Evolutionary conservation across 2,797 vertebrate genomes (phyloP), one percentile per base, ranked within the genome.

Genomic region (Crocidura indochinensis): DNA sequence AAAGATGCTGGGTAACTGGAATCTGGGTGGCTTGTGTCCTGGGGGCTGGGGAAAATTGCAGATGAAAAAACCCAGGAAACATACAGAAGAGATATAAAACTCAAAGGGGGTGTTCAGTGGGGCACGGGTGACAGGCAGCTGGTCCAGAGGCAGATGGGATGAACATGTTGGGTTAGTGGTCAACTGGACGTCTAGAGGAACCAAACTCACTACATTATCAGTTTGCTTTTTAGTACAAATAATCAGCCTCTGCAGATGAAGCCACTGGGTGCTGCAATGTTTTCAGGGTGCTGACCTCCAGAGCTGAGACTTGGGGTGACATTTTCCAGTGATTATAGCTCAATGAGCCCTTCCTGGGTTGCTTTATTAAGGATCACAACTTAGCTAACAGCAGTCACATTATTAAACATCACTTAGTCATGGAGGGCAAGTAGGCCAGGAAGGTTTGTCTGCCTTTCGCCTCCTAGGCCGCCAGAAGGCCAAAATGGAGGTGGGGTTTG

Each of bases 1-100:
- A 91, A 93, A 84, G 10, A 67, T 22, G 19, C 46, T 24, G 31
- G 72, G 44, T 65, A 91, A 86, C 53, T 90, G 91, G 83, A 49
- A 75, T 82, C 44, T 77, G 46, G 44, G 77, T 93, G 75, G 65
- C 76, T 56, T 92, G 88, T 92, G 74, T 67, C 56, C 27, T 77
- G n/a, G 83, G 73, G 31, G 87, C 85, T 31, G 64, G 81, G 81
- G 79, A 5, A 38, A 87, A 51, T 60, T 60, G 19, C 56, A 60
- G 4, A 60, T 20, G 56, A 60, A 60, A 60, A 17, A 17, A 20
- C 4, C 56, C 14, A 20, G 56, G 19, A 56, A 56, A 62, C 60
- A 62, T 20, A 62, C 11, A 56, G 19, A 11, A 56, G 53, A 56
- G 19, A 7, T 12, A 56, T 26, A 73, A 68, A 88, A 47, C 38